Evolutionary conservation across 2,797 vertebrate genomes (phyloP).

Genomic region (Clarias pachynema): DNA sequence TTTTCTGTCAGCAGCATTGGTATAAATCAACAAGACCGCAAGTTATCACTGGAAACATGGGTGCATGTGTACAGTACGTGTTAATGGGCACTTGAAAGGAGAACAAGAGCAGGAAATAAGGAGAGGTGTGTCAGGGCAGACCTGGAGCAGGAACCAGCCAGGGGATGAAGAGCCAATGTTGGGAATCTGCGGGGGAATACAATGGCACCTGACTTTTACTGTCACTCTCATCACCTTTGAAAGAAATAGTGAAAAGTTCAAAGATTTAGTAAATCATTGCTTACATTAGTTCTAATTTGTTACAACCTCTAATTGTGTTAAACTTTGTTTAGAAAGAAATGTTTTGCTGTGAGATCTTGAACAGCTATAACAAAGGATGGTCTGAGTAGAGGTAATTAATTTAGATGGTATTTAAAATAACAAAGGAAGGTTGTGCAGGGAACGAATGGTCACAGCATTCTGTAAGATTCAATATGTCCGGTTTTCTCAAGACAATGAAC

Average conservation of each 20-base stretch:
- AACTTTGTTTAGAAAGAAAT: constrained; percentile 14
- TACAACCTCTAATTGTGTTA: background rate
- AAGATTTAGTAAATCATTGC: background rate
- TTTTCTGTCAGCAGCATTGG: background rate
- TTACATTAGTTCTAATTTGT: constrained; percentile 9
- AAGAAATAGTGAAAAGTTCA: constrained; percentile 7
- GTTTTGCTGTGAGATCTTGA: background rate
- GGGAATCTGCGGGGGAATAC: too few relatives aligned
- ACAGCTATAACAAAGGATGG: background rate
- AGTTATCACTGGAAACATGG: background rate
- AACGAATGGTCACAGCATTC: background rate
- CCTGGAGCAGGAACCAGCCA: background rate
- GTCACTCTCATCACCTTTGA: constrained; percentile 13
- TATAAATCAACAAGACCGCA: background rate
- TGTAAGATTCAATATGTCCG: background rate
- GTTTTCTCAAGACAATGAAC: background rate
- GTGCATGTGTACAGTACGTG: background rate
- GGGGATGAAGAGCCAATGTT: background rate
- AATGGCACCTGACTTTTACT: background rate
- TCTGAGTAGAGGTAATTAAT: background rate
- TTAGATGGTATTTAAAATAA: background rate
- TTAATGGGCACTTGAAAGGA: background rate
- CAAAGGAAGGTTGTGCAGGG: background rate
- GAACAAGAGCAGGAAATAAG: constrained; percentile 2
- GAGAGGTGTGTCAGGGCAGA: background rate